Percentiles rank a stretch among this genome's conserved stretches.
These are phyloP conservation scores for Orchesella flavescens DNA, from an alignment of 2,888 invertebrate species.

Conservation along the genomic window DNA sequence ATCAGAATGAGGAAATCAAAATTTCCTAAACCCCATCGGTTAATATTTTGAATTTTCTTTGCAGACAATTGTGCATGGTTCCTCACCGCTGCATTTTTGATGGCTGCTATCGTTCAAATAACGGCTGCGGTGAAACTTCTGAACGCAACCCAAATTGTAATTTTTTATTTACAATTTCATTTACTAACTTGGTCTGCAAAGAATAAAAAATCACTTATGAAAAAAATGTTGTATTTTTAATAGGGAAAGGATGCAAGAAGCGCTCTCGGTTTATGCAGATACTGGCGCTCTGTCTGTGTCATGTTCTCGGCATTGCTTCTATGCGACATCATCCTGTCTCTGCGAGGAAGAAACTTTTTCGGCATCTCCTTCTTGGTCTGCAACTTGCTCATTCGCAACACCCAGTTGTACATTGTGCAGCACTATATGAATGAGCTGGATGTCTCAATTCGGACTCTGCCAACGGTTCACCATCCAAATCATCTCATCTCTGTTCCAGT, in stretches of 20 bases:
- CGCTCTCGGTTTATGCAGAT: constrained; percentile 49
- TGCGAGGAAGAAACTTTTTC: constrained; percentile 47
- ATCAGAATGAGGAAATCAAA: too few relatives aligned
- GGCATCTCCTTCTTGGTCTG: constrained; percentile 45
- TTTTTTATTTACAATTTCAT: not conserved
- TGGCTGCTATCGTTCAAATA: constrained; percentile 57
- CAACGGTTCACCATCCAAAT: constrained; percentile 38
- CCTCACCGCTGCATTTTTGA: constrained; percentile 42
- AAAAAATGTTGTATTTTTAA: not conserved
- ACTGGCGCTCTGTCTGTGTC: constrained; percentile 54
- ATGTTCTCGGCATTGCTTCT: constrained; percentile 56
- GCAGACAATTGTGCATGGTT: constrained; percentile 50
- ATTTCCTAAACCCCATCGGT: too few relatives aligned
- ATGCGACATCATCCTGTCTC: constrained; percentile 47
- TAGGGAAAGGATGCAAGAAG: constrained; percentile 54
- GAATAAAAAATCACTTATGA: not conserved
- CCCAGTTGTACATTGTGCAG: constrained; percentile 48
- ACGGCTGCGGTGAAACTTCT: constrained; percentile 57
- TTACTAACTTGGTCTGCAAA: not conserved
- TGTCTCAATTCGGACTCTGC: constrained; percentile 26
- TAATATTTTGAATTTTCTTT: too few relatives aligned
- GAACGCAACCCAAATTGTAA: constrained; percentile 59
- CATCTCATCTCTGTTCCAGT: constrained; percentile 50
- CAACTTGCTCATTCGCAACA: constrained; percentile 45
- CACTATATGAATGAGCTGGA: constrained; percentile 50